A percentile compares a stretch with the other conserved stretches of the same genome.
These are phyloP conservation scores for Larimichthys crocea DNA, from an alignment of 2,113 vertebrate genomes.

Conservation along the genomic window DNA sequence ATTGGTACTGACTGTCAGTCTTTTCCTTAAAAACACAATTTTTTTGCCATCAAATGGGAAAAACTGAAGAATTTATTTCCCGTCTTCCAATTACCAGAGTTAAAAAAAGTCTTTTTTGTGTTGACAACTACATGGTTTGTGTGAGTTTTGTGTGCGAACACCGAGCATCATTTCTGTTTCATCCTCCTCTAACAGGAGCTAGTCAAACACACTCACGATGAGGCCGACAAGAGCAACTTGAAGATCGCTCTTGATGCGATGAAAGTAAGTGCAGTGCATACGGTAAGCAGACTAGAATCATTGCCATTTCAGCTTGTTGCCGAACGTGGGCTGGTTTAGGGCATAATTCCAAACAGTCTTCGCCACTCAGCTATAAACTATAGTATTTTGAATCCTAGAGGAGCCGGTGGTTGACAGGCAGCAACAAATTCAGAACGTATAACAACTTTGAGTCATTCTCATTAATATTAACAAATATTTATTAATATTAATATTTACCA, in stretches of 20 bases:
- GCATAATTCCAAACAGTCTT: slow-evolving; percentile 20
- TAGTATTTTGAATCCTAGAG: background rate
- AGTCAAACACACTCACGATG: slow-evolving; percentile 92
- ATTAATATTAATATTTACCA: background rate
- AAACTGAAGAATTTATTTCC: no score
- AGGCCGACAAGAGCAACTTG: slow-evolving; percentile 88
- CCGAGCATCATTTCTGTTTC: background rate
- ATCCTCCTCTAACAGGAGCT: slow-evolving; percentile 85
- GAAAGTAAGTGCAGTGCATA: slow-evolving; percentile 86
- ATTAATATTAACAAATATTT: background rate
- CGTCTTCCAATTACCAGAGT: no score
- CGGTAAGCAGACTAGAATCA: slow-evolving; percentile 42
- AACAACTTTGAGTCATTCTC: background rate
- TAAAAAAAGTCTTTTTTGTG: no score
- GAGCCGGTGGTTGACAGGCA: background rate
- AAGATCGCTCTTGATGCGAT: slow-evolving; percentile 93
- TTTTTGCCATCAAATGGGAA: no score
- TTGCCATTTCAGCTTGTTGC: slow-evolving; percentile 47
- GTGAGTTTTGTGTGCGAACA: slow-evolving; percentile 9
- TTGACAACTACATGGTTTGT: background rate
- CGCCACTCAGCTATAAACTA: slow-evolving; percentile 8
- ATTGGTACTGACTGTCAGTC: no score
- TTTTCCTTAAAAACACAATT: no score
- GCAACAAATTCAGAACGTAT: background rate
- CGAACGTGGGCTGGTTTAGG: slow-evolving; percentile 21